phyloP scores from a whole-genome alignment of 2,888 invertebrate genomes.

The Lutraria lutraria region DNA sequence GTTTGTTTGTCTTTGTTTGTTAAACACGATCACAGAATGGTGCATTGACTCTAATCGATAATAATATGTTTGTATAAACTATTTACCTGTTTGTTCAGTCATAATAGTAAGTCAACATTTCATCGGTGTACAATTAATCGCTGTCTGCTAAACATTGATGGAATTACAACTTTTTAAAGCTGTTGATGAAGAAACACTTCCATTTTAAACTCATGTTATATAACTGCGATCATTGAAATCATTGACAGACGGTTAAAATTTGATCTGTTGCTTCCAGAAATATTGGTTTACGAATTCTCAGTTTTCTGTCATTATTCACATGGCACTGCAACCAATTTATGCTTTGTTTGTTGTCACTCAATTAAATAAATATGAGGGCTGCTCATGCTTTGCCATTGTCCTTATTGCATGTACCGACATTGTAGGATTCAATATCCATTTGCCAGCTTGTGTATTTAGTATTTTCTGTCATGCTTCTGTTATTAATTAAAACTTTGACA shows the following conservation, averaged over 20 bases:
- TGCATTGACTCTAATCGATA: slow-evolving; percentile 43
- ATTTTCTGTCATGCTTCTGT: not conserved
- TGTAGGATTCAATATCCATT: not conserved
- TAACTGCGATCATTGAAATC: not conserved
- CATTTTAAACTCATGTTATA: not conserved
- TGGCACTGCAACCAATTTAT: not conserved
- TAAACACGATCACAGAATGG: slow-evolving; percentile 32
- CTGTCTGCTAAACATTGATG: slow-evolving; percentile 3
- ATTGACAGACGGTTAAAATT: not conserved
- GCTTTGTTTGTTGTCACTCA: not conserved
- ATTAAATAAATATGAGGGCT: slow-evolving; percentile 15
- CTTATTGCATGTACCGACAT: not conserved
- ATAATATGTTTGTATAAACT: slow-evolving; percentile 50
- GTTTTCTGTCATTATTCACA: not conserved
- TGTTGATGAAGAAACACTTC: not conserved
- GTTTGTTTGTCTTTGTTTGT: slow-evolving; percentile 37
- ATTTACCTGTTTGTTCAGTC: slow-evolving; percentile 49
- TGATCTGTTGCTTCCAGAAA: not conserved
- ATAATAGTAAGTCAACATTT: slow-evolving; percentile 30
- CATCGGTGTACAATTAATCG: not conserved
- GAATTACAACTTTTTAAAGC: not conserved
- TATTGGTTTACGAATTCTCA: not conserved
- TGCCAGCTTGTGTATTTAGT: not conserved
- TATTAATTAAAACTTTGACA: not conserved
- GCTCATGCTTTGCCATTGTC: slow-evolving; percentile 6